Conservation (phyloP, 2,113 vertebrate genomes). For the Rhinichthys klamathensis region DNA sequence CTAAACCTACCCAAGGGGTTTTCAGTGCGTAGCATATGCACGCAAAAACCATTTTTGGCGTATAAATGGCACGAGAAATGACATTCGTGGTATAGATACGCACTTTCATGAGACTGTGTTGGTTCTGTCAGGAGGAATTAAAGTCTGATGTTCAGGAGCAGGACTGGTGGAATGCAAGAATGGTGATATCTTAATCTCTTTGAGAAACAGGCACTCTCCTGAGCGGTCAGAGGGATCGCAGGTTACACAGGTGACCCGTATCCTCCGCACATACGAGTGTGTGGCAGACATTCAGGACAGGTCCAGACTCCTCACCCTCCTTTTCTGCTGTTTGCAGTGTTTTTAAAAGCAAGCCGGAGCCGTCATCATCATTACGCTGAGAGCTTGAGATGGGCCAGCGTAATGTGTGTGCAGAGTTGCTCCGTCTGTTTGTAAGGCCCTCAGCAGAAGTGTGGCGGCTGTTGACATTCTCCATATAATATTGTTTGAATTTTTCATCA, state of each 20-base stretch:
- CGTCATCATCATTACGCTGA: conserved; percentile 76
- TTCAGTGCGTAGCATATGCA: too few species aligned
- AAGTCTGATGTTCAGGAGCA: conserved; percentile 57
- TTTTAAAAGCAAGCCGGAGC: conserved; percentile 74
- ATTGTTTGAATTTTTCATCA: conserved; percentile 96
- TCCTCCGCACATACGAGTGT: conserved; percentile 40
- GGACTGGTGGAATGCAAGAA: conserved; percentile 69
- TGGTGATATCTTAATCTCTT: conserved; percentile 75
- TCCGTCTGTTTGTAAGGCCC: conserved; percentile 94
- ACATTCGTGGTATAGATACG: too few species aligned
- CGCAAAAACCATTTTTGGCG: too few species aligned
- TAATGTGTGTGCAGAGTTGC: conserved; percentile 91
- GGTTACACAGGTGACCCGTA: conserved; percentile 69
- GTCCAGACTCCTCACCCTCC: conserved; percentile 65
- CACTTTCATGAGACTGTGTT: too few species aligned
- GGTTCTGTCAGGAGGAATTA: conserved; percentile 77
- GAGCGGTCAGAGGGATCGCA: conserved; percentile 68
- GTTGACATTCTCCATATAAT: conserved; percentile 93
- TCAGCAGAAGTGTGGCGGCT: conserved; percentile 87
- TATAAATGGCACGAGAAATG: too few species aligned
- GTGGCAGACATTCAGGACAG: conserved; percentile 67
- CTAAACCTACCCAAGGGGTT: too few species aligned
- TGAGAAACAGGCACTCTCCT: conserved; percentile 56
- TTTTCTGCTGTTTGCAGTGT: conserved; percentile 51
- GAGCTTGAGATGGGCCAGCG: conserved; percentile 74